Base-by-base conservation (phyloP, 1,140 invertebrate genomes). In the Procambarus virginalis region DNA sequence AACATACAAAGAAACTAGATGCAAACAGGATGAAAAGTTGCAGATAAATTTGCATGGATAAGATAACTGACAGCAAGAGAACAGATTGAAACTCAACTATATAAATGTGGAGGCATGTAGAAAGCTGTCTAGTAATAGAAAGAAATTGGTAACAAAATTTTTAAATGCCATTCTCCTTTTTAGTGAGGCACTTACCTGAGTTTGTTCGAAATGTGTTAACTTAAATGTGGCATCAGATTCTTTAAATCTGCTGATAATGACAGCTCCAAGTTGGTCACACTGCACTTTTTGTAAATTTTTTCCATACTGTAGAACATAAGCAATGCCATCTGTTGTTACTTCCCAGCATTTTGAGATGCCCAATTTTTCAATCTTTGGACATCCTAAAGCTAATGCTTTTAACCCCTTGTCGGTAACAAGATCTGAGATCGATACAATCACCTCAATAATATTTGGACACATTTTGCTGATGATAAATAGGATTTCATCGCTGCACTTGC, bases 341-440 rank as follows among this genome's bases (percentile, higher is more conserved):
- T 84, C 86, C 91, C 91, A 91, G 77, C 91, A 91, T 17, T 91
- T 89, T 48, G 87, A 91, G 60, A 91, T 91, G 8, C 86, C 86
- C 12, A 91, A 83, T 70, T 86, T 91, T 88, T 91, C 86, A 9
- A 91, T 77, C 49, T 88, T 88, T 20, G 58, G 79, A n/a, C 91
- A 91, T 2, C 91, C 91, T 55, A 78, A 51, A 6, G 73, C 83
- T n/a, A 91, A 46, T 77, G 76, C 78, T 64, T 82, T 83, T 3
- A 91, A 51, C 5, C 89, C 89, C 48, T 34, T 14, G 60, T 91
- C 89, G 22, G 89, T 91, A 12, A 91, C 89, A 45, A 86, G 73
- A 49, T 91, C 89, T 20, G 89, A 91, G 78, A 91, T 91, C 14
- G 83, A 86, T 10, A 91, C 70, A 64, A 45, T 86, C 12, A 91